These are phyloP conservation scores for Erebia ligea DNA, from an alignment of 2,888 invertebrate genomes.

Conservation along the genomic window DNA sequence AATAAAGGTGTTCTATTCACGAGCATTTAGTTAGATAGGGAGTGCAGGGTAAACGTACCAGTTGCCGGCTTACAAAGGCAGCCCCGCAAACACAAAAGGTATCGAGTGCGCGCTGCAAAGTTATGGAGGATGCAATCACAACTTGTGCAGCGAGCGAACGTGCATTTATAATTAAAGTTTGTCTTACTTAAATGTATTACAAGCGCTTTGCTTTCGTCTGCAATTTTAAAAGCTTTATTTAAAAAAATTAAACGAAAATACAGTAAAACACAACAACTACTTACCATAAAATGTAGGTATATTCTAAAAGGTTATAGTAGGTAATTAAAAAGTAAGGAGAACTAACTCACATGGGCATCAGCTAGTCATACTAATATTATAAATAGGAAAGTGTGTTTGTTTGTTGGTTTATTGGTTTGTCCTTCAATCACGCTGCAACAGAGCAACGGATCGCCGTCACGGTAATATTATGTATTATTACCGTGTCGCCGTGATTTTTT, in stretches of 20 bases:
- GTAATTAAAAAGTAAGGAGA: background rate
- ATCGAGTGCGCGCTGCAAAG: slow-evolving; percentile 61
- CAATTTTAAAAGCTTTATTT: background rate
- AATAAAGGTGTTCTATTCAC: slow-evolving; percentile 33
- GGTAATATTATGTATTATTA: too few species aligned
- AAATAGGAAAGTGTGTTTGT: too few species aligned
- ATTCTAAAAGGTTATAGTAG: too few species aligned
- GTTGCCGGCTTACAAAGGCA: slow-evolving; percentile 59
- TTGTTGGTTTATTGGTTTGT: too few species aligned
- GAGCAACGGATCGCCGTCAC: too few species aligned
- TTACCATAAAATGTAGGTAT: background rate
- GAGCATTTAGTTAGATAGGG: slow-evolving; percentile 33
- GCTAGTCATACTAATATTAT: too few species aligned
- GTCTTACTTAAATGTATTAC: slow-evolving; percentile 33
- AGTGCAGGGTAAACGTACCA: slow-evolving; percentile 48
- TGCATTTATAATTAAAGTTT: slow-evolving; percentile 38
- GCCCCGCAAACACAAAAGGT: slow-evolving; percentile 68
- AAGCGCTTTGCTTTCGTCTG: slow-evolving; percentile 19
- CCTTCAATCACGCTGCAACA: too few species aligned
- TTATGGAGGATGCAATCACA: slow-evolving; percentile 74
- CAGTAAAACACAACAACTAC: background rate
- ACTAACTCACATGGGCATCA: too few species aligned
- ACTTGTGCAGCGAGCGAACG: slow-evolving; percentile 56
- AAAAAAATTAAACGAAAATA: background rate
- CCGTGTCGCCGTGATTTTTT: too few species aligned